These are phyloP conservation scores for Podotricha telesiphe DNA, from an alignment of 2,888 invertebrate genomes.

Conservation along the genomic window DNA sequence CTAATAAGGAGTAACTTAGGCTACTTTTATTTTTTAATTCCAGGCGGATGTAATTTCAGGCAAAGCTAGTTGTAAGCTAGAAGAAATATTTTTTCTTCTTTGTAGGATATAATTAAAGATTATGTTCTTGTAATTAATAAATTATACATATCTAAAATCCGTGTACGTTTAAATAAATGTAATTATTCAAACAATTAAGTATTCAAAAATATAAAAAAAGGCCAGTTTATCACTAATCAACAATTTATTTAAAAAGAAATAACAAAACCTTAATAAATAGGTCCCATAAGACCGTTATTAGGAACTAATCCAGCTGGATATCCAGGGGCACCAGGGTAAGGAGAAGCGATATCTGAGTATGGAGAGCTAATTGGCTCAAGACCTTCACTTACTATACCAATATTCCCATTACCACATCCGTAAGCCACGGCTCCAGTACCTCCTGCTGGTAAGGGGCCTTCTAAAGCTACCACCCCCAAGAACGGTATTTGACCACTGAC, in stretches of 20 bases:
- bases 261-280: slow-evolving; percentile 19
- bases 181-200: not conserved
- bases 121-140: no score
- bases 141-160: no score
- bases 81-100: no score
- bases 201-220: not conserved
- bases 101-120: no score
- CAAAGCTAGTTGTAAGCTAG: no score
- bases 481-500: slow-evolving; percentile 55
- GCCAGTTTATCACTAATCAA: slow-evolving; percentile 8
- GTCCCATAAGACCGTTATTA: not conserved
- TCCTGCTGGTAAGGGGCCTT: slow-evolving; percentile 48
- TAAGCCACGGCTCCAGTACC: slow-evolving; percentile 51
- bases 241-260: slow-evolving; percentile 25
- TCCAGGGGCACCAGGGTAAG: slow-evolving; percentile 14
- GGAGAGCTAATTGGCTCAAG: slow-evolving; percentile 28
- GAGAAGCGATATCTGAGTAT: not conserved
- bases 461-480: slow-evolving; percentile 55
- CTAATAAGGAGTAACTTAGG: no score
- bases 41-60: no score
- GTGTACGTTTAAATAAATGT: no score
- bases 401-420: slow-evolving; percentile 50
- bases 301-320: slow-evolving; percentile 14
- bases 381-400: slow-evolving; percentile 47
- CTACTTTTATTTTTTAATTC: no score